A percentile compares a stretch with the other conserved stretches of the same genome.
phyloP scores from a whole-genome alignment of 2,113 vertebrate species.

The Bambusicola thoracicus region DNA sequence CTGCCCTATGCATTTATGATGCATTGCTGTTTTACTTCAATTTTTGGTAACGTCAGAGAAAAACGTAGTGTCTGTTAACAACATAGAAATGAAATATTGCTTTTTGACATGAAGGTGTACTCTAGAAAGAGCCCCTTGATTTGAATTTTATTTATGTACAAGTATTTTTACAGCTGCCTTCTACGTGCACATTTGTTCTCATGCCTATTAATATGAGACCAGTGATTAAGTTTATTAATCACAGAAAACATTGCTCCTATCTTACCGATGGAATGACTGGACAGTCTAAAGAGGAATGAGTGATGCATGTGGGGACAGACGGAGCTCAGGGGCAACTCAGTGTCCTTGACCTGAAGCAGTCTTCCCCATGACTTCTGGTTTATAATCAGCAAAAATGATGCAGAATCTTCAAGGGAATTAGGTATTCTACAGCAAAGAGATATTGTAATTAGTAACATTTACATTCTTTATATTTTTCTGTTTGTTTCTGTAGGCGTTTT shows the following conservation, averaged over 20 bases:
- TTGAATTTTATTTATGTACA: conserved; percentile 8
- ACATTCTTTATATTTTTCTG: neutral
- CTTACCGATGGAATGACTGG: neutral
- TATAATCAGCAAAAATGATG: neutral
- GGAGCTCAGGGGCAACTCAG: neutral
- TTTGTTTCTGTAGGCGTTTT: neutral
- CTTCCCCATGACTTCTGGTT: neutral
- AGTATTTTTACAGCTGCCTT: conserved; percentile 47
- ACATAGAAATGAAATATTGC: neutral
- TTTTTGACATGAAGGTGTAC: neutral
- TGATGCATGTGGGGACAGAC: neutral
- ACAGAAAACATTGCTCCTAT: neutral
- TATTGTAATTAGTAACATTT: neutral
- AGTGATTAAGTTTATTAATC: neutral
- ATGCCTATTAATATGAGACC: conserved; percentile 22
- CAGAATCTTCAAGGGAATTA: neutral
- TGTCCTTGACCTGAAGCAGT: neutral
- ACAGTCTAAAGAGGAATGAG: neutral
- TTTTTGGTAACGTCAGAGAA: conserved; percentile 13
- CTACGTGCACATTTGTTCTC: neutral
- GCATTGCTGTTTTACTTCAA: neutral
- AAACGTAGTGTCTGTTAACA: neutral
- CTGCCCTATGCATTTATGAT: neutral
- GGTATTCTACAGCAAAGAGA: neutral
- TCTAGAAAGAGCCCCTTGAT: neutral